Percentiles rank a stretch among this genome's conserved stretches.
Evolutionary conservation across 2,888 invertebrate genomes (phyloP).

Genomic region (Drosophila subsilvestris): DNA sequence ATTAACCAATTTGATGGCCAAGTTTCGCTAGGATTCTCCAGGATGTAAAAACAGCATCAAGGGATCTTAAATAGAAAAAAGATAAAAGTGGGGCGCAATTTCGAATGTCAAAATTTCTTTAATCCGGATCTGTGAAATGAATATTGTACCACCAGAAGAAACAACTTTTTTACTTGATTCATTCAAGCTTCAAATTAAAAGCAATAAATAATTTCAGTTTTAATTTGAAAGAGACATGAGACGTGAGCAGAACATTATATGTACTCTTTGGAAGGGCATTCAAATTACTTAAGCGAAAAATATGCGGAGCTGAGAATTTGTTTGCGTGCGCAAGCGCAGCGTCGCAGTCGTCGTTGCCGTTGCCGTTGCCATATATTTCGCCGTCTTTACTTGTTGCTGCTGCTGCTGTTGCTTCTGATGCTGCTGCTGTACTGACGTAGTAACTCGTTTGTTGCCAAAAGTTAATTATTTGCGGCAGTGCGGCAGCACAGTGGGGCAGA

Average conservation of each 20-base stretch:
- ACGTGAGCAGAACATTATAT: neutral
- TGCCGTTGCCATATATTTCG: slow-evolving; percentile 17
- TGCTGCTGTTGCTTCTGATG: slow-evolving; percentile 32
- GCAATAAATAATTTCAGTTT: too few relatives aligned
- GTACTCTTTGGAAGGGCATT: slow-evolving; percentile 6
- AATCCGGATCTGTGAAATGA: too few relatives aligned
- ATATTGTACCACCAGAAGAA: too few relatives aligned
- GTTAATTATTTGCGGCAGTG: slow-evolving; percentile 72
- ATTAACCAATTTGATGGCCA: too few relatives aligned
- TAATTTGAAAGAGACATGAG: too few relatives aligned
- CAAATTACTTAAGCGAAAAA: slow-evolving; percentile 41
- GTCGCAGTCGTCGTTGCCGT: slow-evolving; percentile 16
- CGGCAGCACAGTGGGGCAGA: slow-evolving; percentile 57
- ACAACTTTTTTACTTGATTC: too few relatives aligned
- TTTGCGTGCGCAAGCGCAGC: slow-evolving; percentile 72
- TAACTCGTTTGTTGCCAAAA: slow-evolving; percentile 74
- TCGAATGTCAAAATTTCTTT: too few relatives aligned
- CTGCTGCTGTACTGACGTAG: slow-evolving; percentile 43
- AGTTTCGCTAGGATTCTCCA: too few relatives aligned
- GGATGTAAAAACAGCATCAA: too few relatives aligned
- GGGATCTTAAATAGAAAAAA: too few relatives aligned
- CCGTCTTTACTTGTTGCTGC: slow-evolving; percentile 46
- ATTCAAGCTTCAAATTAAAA: too few relatives aligned
- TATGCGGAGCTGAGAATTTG: slow-evolving; percentile 72
- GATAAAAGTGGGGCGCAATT: too few relatives aligned